Base-by-base conservation (phyloP, 2,113 vertebrate species). In the Gadus chalcogrammus region DNA sequence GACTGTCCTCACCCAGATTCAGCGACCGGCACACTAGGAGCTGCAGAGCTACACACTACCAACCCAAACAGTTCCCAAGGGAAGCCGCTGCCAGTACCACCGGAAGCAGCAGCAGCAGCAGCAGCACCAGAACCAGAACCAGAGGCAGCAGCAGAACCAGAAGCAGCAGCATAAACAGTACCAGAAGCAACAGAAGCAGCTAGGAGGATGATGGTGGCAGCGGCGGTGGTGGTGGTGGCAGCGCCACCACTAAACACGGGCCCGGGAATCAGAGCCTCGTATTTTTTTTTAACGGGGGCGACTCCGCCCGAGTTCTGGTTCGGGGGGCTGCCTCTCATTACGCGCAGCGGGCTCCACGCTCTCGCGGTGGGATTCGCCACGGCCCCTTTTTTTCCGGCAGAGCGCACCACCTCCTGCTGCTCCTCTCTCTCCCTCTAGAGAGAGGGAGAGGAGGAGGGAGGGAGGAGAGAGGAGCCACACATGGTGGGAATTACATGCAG, bases 401-500 rank as follows among this genome's bases (percentile, higher is more conserved):
- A 42, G 38, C 1, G 38, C 42, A 48, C 42, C 42, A 48, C 42
- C 42, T 48, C 42, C 42, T 48, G 8, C 42, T 48, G 6, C 42
- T 11, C 7, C 42, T 13, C 42, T 1, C 64, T 1, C 76, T 67
- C 24, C 13, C 81, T 65, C 58, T 79, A 81, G 77, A 82, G 74
- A 81, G 22, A 24, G 42, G 9, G 7, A 11, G 42, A n/a, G 18
- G n/a, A 9, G 12, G 42, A 48, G 42, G 13, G 8, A 18, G 17
- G n/a, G n/a, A n/a, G n/a, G n/a, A n/a, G n/a, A 24, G 8, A 18
- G 17, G 11, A 8, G 2, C 38, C 67, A 62, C 87, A 89, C 86
- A 89, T 89, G 88, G 86, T 86, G 86, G 83, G 84, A 90, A 90
- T 90, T 89, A 90, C 59, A 79, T 13, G 85, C 86, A 90, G 84